Evolutionary conservation across 2,797 vertebrate genomes (phyloP).

Genomic region (Channa striata): DNA sequence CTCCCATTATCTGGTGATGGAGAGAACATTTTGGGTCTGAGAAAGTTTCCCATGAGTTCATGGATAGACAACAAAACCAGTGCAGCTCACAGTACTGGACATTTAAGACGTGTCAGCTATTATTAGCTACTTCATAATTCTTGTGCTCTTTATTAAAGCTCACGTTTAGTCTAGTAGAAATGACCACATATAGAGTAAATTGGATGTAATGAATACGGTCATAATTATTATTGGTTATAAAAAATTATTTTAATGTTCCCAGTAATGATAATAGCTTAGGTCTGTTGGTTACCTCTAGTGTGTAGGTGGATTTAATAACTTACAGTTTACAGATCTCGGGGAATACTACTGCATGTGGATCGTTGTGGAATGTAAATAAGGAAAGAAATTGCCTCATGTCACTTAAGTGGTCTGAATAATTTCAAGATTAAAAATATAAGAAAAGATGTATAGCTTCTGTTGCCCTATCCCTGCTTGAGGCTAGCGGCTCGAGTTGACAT

Average conservation of each 20-base stretch:
- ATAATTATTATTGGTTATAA: background rate
- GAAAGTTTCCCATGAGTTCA: slow-evolving; percentile 73
- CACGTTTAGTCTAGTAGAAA: slow-evolving; percentile 50
- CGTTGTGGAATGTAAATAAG: too few relatives aligned
- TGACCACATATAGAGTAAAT: slow-evolving; percentile 45
- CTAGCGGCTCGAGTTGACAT: background rate
- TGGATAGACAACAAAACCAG: slow-evolving; percentile 60
- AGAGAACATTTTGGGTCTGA: slow-evolving; percentile 73
- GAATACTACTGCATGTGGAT: too few relatives aligned
- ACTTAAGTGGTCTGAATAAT: background rate
- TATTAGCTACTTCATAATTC: slow-evolving; percentile 42
- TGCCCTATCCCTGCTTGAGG: background rate
- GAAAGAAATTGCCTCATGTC: background rate
- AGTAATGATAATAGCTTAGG: slow-evolving; percentile 47
- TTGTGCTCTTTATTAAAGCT: slow-evolving; percentile 41
- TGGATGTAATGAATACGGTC: slow-evolving; percentile 23
- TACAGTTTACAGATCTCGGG: too few relatives aligned
- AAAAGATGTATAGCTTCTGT: too few relatives aligned
- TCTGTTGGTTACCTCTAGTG: slow-evolving; percentile 25
- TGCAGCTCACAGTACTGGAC: slow-evolving; percentile 17
- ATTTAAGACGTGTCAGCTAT: slow-evolving; percentile 25
- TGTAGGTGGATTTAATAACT: slow-evolving; percentile 14
- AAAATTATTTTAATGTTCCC: slow-evolving; percentile 44
- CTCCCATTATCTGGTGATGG: slow-evolving; percentile 77
- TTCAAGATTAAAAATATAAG: background rate